Conservation (phyloP, 2,888 invertebrate species). For the Margaritifera margaritifera region DNA sequence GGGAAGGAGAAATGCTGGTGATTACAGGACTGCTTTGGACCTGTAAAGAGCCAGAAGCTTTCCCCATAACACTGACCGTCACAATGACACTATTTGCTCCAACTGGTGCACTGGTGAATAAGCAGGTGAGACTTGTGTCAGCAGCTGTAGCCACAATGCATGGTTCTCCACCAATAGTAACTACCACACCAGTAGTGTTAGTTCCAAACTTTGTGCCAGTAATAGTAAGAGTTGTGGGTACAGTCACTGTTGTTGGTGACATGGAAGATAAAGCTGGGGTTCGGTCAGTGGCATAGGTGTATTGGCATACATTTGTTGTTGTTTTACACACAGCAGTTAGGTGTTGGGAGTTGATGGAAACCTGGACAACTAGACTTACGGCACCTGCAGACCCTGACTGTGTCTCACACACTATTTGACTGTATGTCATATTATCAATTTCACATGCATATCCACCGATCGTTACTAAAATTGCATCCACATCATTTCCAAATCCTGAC, state of each 20-base stretch:
- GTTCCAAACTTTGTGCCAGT: conserved; percentile 41
- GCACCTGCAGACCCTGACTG: conserved; percentile 1
- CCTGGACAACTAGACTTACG: background rate
- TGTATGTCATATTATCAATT: conserved; percentile 38
- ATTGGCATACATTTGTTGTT: conserved; percentile 23
- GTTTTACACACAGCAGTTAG: conserved; percentile 37
- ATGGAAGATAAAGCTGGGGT: conserved; percentile 42
- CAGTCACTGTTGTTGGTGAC: conserved; percentile 33
- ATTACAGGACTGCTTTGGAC: conserved; percentile 34
- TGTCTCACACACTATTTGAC: conserved; percentile 42
- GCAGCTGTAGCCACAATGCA: conserved; percentile 40
- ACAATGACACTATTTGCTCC: conserved; percentile 45
- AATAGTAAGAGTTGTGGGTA: conserved; percentile 40
- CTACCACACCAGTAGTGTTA: conserved; percentile 24
- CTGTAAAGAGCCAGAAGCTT: conserved; percentile 28
- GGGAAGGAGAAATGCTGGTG: conserved; percentile 31
- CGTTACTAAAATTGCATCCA: conserved; percentile 23
- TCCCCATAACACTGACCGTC: conserved; percentile 34
- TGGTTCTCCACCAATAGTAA: conserved; percentile 49
- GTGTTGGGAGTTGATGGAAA: conserved; percentile 13
- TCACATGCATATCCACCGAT: conserved; percentile 43
- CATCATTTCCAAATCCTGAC: conserved; percentile 38
- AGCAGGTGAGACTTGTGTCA: conserved; percentile 43
- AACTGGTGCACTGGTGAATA: conserved; percentile 43
- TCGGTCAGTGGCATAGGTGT: conserved; percentile 25